Percentiles rank a stretch among this genome's conserved stretches.
Conservation (phyloP, 2,113 vertebrate species). For the Petroica traversi region DNA sequence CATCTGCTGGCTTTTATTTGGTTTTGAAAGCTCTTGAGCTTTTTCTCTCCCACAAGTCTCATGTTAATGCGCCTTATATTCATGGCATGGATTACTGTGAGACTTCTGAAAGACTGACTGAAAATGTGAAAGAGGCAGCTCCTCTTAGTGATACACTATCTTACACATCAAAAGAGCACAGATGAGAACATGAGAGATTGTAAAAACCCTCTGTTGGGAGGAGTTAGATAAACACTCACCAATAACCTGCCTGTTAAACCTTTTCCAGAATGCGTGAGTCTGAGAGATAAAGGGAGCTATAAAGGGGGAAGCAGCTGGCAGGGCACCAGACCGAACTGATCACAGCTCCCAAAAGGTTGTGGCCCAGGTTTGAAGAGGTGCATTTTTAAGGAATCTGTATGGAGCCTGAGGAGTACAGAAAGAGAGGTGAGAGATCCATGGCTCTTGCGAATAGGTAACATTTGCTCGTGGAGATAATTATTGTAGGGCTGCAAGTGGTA, state of each 20-base stretch:
- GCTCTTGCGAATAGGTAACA: background rate
- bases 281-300: constrained; percentile 61
- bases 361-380: background rate
- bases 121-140: background rate
- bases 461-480: background rate
- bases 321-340: background rate
- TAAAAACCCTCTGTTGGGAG: constrained; percentile 18
- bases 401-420: constrained; percentile 75
- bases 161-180: constrained; percentile 62
- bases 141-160: background rate
- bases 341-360: background rate
- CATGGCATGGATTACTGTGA: background rate
- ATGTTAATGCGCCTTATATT: background rate
- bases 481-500: background rate
- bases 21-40: background rate
- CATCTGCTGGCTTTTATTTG: background rate
- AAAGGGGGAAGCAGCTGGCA: constrained; percentile 32
- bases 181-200: constrained; percentile 13
- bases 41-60: background rate
- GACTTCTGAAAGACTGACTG: background rate
- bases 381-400: background rate
- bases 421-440: constrained; percentile 69
- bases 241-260: constrained; percentile 54
- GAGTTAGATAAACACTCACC: constrained; percentile 48
- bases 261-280: constrained; percentile 19